A percentile compares a stretch with the other conserved stretches of the same genome.
Conservation (phyloP, 1,140 invertebrate species). For the Heliconius congener region DNA sequence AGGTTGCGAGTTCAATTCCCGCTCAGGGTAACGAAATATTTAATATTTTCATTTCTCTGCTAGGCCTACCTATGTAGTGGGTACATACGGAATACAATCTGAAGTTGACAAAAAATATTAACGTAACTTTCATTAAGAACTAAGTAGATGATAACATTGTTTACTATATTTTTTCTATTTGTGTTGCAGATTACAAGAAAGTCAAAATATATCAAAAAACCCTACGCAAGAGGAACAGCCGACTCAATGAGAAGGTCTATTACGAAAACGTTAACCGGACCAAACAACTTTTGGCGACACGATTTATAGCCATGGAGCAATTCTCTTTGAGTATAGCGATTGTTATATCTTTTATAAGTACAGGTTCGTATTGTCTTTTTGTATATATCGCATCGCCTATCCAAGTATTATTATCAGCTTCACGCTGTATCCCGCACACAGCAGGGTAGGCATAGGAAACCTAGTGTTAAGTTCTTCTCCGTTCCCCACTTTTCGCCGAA, state of each 20-base stretch:
- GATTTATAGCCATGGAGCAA: constrained; percentile 52
- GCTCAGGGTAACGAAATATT: too few relatives aligned
- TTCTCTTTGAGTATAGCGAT: constrained; percentile 52
- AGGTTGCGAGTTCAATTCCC: too few relatives aligned
- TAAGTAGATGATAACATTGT: background rate
- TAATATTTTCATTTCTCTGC: too few relatives aligned
- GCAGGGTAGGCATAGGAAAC: too few relatives aligned
- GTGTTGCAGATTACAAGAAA: constrained; percentile 20
- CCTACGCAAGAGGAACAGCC: constrained; percentile 20
- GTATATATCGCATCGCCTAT: background rate
- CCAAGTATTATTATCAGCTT: too few relatives aligned
- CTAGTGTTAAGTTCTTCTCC: too few relatives aligned
- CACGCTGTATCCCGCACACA: too few relatives aligned
- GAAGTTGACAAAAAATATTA: too few relatives aligned
- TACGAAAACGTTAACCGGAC: constrained; percentile 48
- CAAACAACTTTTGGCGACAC: constrained; percentile 39
- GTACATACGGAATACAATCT: too few relatives aligned
- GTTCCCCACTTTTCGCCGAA: too few relatives aligned
- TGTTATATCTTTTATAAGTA: constrained; percentile 52
- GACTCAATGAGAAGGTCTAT: constrained; percentile 33
- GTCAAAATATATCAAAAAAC: background rate
- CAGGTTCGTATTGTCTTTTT: constrained; percentile 46
- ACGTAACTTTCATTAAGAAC: too few relatives aligned
- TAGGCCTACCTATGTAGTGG: too few relatives aligned
- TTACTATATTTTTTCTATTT: background rate